These are phyloP conservation scores for Solea senegalensis DNA, from an alignment of 2,113 vertebrate genomes.

Conservation along the genomic window DNA sequence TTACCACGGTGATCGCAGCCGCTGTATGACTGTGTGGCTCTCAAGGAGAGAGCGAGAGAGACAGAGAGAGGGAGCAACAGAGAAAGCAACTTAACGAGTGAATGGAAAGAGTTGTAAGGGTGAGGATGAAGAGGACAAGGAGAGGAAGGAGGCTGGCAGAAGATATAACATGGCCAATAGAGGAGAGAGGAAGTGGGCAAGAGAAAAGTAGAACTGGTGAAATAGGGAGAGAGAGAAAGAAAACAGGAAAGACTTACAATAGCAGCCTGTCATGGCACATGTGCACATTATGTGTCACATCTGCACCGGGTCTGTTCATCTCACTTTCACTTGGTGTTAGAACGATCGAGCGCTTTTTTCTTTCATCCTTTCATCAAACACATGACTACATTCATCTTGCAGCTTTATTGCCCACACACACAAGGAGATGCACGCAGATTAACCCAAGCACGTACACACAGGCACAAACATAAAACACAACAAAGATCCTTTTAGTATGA, in stretches of 20 bases:
- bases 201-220: conserved; percentile 33
- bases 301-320: conserved; percentile 22
- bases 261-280: background rate
- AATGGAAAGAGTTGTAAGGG: conserved; percentile 43
- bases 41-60: conserved; percentile 26
- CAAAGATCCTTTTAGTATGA: conserved; percentile 49
- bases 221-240: conserved; percentile 8
- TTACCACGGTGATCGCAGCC: conserved; percentile 73
- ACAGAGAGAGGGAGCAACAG: conserved; percentile 1
- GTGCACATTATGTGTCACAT: background rate
- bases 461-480: conserved; percentile 18
- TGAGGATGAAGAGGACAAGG: conserved; percentile 28
- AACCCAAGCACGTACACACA: conserved; percentile 8
- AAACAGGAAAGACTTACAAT: conserved; percentile 9
- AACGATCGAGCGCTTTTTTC: conserved; percentile 42
- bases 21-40: conserved; percentile 49
- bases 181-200: conserved; percentile 57
- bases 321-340: conserved; percentile 16
- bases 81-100: conserved; percentile 9
- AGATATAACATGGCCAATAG: conserved; percentile 21
- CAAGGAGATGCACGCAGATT: conserved; percentile 39
- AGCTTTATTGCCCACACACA: conserved; percentile 51
- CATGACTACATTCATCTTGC: conserved; percentile 53
- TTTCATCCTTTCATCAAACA: conserved; percentile 74
- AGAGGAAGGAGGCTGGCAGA: conserved; percentile 51